Evolutionary conservation across 2,888 invertebrate species (phyloP), one percentile per base, ranked within the genome.

Genomic region (Nemoura dubitans): DNA sequence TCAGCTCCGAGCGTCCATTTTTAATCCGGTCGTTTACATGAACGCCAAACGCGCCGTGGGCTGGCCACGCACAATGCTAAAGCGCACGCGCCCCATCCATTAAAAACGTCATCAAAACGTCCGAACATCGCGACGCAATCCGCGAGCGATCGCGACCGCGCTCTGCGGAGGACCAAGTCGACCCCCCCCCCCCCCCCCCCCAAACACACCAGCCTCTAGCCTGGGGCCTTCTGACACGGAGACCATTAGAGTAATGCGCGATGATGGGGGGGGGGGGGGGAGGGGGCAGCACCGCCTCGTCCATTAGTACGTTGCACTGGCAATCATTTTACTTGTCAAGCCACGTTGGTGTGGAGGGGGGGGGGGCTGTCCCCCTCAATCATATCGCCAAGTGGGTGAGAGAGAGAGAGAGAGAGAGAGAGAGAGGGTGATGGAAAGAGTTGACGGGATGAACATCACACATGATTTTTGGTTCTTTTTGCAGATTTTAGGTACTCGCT

Each of bases 281-380:
- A 30, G 81, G 81, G 84, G 83, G 25, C 6, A 16, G 43, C 5
- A 42, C 29, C 84, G 84, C 84, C 84, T 84, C 84, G 76, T 84
- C 84, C 84, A 84, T 84, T 84, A 84, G 84, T 84, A 21, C 26
- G 36, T 83, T 76, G 84, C 76, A 6, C 59, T 59, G 59, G 59
- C 21, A 59, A 84, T 84, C 84, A 84, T 84, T 84, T 29, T 59
- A 84, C 84, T 84, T 84, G 84, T 84, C 84, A 84, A 21, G 59
- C 21, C 59, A 14, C 14, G 59, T 3, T 21, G 59, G 36, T 36
- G 36, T 21, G 59, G 36, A 6, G 36, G 36, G 36, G 10, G 36
- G 10, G 30, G 81, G 27, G 59, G 59, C 59, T 59, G 59, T 59
- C 59, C 59, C 59, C 59, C 59, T 59, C 59, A 59, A 59, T 59